Evolutionary conservation across 2,888 invertebrate species (phyloP), one percentile per base, ranked within the genome.

Genomic region (Drosophila putrida): DNA sequence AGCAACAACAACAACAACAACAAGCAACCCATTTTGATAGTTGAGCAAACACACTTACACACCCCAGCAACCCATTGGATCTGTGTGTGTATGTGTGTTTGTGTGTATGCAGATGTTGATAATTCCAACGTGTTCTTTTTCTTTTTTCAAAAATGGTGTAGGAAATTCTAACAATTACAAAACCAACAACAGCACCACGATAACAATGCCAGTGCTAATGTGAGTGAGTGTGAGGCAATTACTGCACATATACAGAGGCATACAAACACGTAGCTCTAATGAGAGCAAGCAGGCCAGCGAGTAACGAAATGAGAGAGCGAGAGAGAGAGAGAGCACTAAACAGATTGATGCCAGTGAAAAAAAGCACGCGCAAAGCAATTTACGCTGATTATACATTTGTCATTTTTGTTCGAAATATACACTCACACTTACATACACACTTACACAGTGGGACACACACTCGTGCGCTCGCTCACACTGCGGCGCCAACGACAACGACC

Each of bases 381-480:
- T 80, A 76, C 75, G 76, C 79, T 83, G 71, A 86, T 86, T 86
- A 86, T 79, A 71, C 79, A 86, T 83, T 86, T 86, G 80, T 89
- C 80, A 87, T 83, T 85, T 88, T 85, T 77, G 65, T 75, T 73
- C 60, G 63, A 75, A 81, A 80, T 74, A 75, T 57, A 64, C 44
- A 41, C 47, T 38, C 33, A 49, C 28, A 41, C 28, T 28, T 28
- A 6, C 62, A 53, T 59, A 50, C 60, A 59, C 20, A 67, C 39
- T 47, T 57, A 59, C 20, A 67, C 39, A 20, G 59, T 57, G 55
- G 44, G 58, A 59, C 71, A 78, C 55, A 74, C 75, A 79, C 55
- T 73, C 66, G 82, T 72, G 65, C 68, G 78, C 83, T 81, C 80
- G 78, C 76, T 72, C 74, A 67, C 72, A 70, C 74, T 68, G 43